Evolutionary conservation across 2,113 vertebrate species (phyloP).

Genomic region (Carettochelys insculpta): DNA sequence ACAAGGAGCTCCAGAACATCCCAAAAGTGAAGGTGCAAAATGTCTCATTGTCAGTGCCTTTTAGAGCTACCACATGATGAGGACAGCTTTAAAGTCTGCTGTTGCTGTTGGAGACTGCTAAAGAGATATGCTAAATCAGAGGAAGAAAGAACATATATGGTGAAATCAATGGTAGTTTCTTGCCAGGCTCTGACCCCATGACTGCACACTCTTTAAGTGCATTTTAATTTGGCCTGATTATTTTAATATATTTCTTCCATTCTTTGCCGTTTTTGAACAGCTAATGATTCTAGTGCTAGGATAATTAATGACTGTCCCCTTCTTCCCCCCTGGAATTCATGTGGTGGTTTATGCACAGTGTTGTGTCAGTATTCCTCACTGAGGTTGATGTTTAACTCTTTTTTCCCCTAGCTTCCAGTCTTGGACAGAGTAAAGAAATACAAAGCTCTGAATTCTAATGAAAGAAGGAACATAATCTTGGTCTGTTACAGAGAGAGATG

Average conservation of each 20-base stretch:
- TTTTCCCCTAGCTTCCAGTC: neutral
- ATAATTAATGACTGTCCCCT: neutral
- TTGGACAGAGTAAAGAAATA: neutral
- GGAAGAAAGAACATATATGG: neutral
- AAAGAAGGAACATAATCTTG: neutral
- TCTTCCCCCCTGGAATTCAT: neutral
- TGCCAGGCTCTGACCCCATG: neutral
- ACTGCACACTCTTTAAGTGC: neutral
- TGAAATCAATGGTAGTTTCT: neutral
- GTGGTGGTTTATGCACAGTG: neutral
- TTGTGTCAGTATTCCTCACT: neutral
- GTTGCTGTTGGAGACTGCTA: neutral
- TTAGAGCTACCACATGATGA: neutral
- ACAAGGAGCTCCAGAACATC: neutral
- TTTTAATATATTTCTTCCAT: neutral
- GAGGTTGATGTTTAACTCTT: neutral
- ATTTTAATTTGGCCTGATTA: neutral
- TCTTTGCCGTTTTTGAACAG: neutral
- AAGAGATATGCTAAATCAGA: neutral
- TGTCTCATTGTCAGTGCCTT: neutral
- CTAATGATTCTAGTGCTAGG: neutral
- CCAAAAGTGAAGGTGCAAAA: neutral
- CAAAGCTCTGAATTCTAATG: neutral
- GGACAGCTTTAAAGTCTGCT: neutral
- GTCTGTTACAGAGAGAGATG: neutral